Evolutionary conservation across 2,797 vertebrate genomes (phyloP).

Genomic region (Pantherophis vulpinus): DNA sequence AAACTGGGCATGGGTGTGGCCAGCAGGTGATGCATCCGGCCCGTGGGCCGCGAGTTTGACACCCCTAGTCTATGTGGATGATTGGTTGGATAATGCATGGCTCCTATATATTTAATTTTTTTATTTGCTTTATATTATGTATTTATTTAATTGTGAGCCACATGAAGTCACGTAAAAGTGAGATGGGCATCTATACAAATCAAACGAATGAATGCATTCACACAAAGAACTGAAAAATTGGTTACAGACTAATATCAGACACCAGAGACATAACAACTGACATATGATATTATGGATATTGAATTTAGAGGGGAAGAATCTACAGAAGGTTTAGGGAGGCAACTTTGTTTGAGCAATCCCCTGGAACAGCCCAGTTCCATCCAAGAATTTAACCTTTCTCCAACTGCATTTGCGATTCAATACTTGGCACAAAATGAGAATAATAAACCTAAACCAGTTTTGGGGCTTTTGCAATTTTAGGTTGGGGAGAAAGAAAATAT

Average conservation of each 20-base stretch:
- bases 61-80: neutral
- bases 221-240: neutral
- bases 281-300: neutral
- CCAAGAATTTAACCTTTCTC: constrained; percentile 26
- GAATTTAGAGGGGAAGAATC: constrained; percentile 13
- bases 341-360: constrained; percentile 3
- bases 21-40: too few relatives aligned
- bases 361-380: neutral
- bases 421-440: constrained; percentile 5
- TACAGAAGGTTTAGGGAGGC: constrained; percentile 6
- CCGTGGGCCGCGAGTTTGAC: too few relatives aligned
- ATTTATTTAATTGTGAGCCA: neutral
- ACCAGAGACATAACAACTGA: neutral
- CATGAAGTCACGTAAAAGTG: neutral
- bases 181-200: neutral
- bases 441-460: constrained; percentile 4
- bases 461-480: constrained; percentile 4
- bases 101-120: neutral
- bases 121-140: neutral
- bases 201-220: neutral
- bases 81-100: neutral
- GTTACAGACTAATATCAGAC: neutral
- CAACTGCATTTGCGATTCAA: constrained; percentile 13
- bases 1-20: too few relatives aligned
- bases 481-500: neutral